Evolutionary conservation across 2,113 vertebrate genomes (phyloP), one percentile per base, ranked within the genome.

Genomic region (Echinops telfairi): DNA sequence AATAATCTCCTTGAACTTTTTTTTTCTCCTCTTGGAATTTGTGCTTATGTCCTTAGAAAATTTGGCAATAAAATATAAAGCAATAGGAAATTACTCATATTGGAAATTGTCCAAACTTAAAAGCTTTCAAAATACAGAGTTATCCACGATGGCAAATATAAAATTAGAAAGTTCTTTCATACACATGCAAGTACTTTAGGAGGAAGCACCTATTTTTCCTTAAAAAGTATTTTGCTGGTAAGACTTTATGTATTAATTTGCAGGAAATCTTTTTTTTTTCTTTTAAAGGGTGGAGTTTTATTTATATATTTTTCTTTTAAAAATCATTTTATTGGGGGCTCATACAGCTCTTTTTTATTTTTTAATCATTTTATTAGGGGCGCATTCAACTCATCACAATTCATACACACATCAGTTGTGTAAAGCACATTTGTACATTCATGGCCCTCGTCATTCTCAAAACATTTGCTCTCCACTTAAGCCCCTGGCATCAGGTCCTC

Each of bases 131-230:
- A 68, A 40, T 47, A 60, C 0, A 22, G 8, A 80, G 40, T 84
- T 57, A 38, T 10, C 11, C 17, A 70, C 70, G 29, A 68, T 29
- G 47, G n/a, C 66, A 94, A 87, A 31, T 80, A 1, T 53, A 57
- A 89, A 89, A 83, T 87, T 78, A 83, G 78, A 58, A 66, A 43
- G 79, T 90, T 78, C 71, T n/a, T 86, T 93, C 53, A 86, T 83
- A 79, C 90, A n/a, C 53, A 91, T 81, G 17, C 31, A 87, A 64
- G n/a, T 85, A 36, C 75, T 66, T 94, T 77, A 89, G 17, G 25
- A 73, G 91, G 15, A 17, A 64, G 17, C 36, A 15, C 89, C 0
- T 0, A 71, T 83, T 58, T 19, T 73, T 91, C 90, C 31, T 27
- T 94, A 14, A 0, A 73, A 79, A 25, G 68, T 36, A 58, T 89